Evolutionary conservation across 2,113 vertebrate genomes (phyloP).

Genomic region (Cardinalis cardinalis): DNA sequence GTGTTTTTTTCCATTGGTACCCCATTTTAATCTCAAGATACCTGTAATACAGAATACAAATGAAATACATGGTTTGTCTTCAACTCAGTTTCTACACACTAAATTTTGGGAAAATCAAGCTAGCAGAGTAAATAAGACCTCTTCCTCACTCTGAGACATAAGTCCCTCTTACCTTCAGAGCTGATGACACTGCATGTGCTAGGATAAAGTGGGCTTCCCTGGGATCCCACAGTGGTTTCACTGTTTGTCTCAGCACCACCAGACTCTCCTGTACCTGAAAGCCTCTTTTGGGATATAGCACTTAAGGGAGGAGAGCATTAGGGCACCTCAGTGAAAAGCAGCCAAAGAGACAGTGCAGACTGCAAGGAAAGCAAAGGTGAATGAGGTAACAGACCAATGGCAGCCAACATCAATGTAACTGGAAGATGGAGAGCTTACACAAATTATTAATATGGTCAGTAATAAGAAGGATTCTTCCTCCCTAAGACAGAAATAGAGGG

Average conservation of each 20-base stretch:
- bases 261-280: neutral
- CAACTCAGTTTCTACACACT: neutral
- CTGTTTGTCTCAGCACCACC: neutral
- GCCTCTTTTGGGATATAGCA: too few relatives aligned
- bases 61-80: neutral
- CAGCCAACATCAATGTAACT: neutral
- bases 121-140: neutral
- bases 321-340: neutral
- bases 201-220: too few relatives aligned
- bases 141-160: neutral
- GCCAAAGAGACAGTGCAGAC: neutral
- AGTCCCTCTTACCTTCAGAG: neutral
- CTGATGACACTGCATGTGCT: too few relatives aligned
- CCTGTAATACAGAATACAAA: neutral
- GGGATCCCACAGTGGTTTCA: neutral
- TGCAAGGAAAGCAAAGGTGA: neutral
- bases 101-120: neutral
- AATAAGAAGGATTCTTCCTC: neutral
- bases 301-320: neutral
- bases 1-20: neutral
- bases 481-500: neutral
- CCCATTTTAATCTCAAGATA: neutral
- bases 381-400: neutral
- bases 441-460: neutral
- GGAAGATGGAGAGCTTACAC: neutral